A percentile compares a stretch with the other conserved stretches of the same genome.
These are phyloP conservation scores for Mohoua ochrocephala DNA, from an alignment of 2,113 vertebrate genomes.

Conservation along the genomic window DNA sequence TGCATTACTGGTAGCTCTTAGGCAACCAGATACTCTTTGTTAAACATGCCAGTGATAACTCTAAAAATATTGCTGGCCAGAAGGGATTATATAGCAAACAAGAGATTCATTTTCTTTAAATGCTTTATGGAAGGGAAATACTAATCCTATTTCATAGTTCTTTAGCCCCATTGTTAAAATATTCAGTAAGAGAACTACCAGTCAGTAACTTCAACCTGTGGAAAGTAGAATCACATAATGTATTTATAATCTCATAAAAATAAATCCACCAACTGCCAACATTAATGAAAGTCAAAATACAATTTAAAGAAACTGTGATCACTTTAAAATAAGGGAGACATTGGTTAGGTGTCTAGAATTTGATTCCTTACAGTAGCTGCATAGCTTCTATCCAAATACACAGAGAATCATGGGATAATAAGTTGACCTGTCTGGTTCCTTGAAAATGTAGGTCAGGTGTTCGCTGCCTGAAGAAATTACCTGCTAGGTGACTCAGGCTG, in stretches of 20 bases:
- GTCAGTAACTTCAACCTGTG: neutral
- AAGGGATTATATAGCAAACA: neutral
- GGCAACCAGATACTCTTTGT: neutral
- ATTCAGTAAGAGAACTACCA: neutral
- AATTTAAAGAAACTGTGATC: neutral
- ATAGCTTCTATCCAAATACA: neutral
- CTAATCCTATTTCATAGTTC: neutral
- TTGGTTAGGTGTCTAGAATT: neutral
- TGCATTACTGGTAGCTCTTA: neutral
- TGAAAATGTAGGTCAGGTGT: constrained; percentile 13
- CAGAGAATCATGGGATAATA: neutral
- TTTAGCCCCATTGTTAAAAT: neutral
- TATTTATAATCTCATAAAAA: neutral
- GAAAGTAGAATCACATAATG: neutral
- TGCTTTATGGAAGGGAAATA: neutral
- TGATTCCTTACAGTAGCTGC: neutral
- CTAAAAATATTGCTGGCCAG: neutral
- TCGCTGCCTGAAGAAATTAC: neutral
- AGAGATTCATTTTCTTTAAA: neutral
- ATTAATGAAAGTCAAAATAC: neutral
- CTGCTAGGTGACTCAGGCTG: neutral
- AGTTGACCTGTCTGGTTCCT: neutral
- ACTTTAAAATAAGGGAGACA: neutral
- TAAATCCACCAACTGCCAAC: neutral
- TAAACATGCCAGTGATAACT: neutral